Evolutionary conservation across 1,140 invertebrate species (phyloP).

Genomic region (Octopus sinensis): DNA sequence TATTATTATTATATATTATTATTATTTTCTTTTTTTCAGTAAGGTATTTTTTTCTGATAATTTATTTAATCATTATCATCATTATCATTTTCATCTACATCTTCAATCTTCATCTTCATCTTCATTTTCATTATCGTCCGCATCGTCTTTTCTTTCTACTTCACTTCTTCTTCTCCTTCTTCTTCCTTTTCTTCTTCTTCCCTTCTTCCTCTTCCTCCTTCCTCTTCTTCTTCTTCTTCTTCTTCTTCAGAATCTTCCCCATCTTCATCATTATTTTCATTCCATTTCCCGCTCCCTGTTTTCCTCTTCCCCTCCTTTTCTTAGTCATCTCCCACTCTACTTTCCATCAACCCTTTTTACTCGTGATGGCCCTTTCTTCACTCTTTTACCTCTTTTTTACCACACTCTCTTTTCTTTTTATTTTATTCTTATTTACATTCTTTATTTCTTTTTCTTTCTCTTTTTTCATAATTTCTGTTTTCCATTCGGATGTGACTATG

Average conservation of each 20-base stretch:
- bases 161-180: not conserved
- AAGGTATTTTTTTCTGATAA: too few relatives aligned
- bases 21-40: too few relatives aligned
- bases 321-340: not conserved
- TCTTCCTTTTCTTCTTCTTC: not conserved
- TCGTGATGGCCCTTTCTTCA: not conserved
- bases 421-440: not conserved
- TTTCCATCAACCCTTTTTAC: not conserved
- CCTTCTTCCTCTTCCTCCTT: not conserved
- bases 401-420: not conserved
- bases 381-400: not conserved
- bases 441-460: not conserved
- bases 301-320: not conserved
- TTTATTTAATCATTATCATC: too few relatives aligned
- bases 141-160: too few relatives aligned
- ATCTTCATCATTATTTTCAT: not conserved
- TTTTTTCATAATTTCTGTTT: not conserved
- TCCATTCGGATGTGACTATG: too few relatives aligned
- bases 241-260: not conserved
- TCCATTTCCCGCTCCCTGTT: not conserved
- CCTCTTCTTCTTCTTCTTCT: not conserved
- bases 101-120: too few relatives aligned
- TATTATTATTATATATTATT: too few relatives aligned
- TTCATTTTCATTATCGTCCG: too few relatives aligned
- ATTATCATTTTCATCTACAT: too few relatives aligned